phyloP scores from a whole-genome alignment of 2,797 vertebrate genomes.

The Threskiornis aethiopicus region DNA sequence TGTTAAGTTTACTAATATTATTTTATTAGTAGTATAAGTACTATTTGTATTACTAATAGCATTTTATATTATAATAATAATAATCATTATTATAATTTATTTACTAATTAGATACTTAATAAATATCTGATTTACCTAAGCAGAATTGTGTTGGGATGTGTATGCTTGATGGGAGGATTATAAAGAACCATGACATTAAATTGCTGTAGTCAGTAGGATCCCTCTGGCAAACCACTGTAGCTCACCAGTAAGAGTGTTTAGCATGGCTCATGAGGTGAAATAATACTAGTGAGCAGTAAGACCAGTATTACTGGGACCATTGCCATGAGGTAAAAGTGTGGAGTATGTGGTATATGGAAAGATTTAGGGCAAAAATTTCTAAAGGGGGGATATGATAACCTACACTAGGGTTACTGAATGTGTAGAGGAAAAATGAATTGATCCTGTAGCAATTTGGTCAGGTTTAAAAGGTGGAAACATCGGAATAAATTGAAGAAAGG shows the following conservation, averaged over 20 bases:
- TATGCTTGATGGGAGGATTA: not conserved
- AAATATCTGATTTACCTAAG: not conserved
- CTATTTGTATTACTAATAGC: not conserved
- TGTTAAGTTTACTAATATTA: not conserved
- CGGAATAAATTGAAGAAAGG: not conserved
- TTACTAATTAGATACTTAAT: not conserved
- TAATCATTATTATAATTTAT: not conserved
- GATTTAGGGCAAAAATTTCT: not conserved
- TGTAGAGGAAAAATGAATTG: not conserved
- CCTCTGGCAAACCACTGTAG: not conserved
- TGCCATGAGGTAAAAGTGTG: not conserved
- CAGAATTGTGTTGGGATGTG: not conserved
- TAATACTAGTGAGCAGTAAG: not conserved
- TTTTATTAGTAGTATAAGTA: not conserved
- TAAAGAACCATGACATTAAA: not conserved
- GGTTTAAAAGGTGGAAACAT: not conserved
- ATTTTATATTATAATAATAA: not conserved
- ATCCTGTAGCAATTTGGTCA: not conserved
- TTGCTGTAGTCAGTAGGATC: not conserved
- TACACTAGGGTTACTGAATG: not conserved
- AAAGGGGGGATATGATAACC: not conserved
- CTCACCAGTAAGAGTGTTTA: not conserved
- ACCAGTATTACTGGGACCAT: too few species aligned
- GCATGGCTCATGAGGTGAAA: not conserved
- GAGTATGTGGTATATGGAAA: not conserved